A percentile compares a stretch with the other conserved stretches of the same genome.
These are phyloP conservation scores for Trematocara unimaculatum DNA, from an alignment of 2,113 vertebrate genomes.

Conservation along the genomic window DNA sequence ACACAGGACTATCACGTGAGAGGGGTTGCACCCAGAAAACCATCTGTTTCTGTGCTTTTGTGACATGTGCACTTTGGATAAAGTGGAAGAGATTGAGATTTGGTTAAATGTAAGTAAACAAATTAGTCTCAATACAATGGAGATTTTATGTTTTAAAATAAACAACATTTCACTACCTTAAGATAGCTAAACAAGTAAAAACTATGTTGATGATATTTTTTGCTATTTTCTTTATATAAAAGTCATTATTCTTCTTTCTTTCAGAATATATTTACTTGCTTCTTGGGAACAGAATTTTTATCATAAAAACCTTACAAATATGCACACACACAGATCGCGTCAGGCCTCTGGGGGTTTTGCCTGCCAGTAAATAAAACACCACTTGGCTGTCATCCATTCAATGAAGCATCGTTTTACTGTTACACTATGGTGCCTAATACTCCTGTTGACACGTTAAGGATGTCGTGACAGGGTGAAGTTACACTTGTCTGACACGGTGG, in stretches of 20 bases:
- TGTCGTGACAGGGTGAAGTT: conserved; percentile 26
- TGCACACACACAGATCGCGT: neutral
- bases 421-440: neutral
- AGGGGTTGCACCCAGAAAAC: neutral
- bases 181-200: neutral
- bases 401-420: conserved; percentile 17
- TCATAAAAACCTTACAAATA: neutral
- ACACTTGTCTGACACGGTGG: neutral
- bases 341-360: neutral
- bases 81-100: fast-evolving
- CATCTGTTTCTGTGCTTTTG: neutral
- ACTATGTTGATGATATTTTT: neutral
- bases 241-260: neutral
- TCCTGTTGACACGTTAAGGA: neutral
- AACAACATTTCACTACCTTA: neutral
- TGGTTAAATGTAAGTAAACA: neutral
- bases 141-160: neutral
- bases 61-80: neutral
- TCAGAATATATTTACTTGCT: neutral
- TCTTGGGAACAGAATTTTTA: fast-evolving
- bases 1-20: neutral
- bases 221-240: neutral
- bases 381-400: conserved; percentile 7
- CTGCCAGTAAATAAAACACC: neutral
- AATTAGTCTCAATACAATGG: neutral